phyloP scores from a whole-genome alignment of 2,888 invertebrate species.

The Metacarcinus magister region DNA sequence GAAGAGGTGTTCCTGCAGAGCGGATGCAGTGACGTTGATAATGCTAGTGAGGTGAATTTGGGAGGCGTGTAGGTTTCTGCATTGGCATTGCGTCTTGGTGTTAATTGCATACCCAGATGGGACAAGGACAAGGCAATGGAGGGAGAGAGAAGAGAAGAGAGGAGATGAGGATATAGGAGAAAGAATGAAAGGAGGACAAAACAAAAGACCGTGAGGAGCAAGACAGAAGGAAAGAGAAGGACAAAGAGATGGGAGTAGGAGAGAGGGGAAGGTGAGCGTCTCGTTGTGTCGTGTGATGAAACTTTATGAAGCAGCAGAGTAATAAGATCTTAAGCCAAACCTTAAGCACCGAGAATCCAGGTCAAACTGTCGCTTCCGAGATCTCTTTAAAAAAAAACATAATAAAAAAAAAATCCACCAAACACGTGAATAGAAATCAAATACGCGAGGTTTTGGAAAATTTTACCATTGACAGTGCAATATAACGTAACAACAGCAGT shows the following conservation, averaged over 20 bases:
- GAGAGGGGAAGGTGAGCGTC: background rate
- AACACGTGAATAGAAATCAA: background rate
- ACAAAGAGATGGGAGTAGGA: background rate
- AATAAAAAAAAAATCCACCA: background rate
- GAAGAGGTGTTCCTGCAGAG: background rate
- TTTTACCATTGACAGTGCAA: background rate
- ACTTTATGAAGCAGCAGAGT: background rate
- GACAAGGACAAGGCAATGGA: background rate
- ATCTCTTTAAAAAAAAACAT: background rate
- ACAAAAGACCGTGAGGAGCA: background rate
- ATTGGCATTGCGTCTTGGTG: constrained; percentile 27
- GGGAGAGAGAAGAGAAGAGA: background rate
- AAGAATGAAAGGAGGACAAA: background rate
- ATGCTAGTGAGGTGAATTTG: constrained; percentile 8
- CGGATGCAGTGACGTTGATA: constrained; percentile 26
- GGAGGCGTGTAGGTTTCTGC: constrained; percentile 8
- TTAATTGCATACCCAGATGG: constrained; percentile 7
- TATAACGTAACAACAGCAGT: background rate
- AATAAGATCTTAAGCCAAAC: background rate
- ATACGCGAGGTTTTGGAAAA: background rate
- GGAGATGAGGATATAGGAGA: background rate
- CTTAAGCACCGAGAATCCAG: background rate
- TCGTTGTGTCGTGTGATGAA: constrained; percentile 29
- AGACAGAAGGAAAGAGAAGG: background rate
- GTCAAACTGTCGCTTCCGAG: background rate